Evolutionary conservation across 2,888 invertebrate genomes (phyloP).

Genomic region (Junonia oenone): DNA sequence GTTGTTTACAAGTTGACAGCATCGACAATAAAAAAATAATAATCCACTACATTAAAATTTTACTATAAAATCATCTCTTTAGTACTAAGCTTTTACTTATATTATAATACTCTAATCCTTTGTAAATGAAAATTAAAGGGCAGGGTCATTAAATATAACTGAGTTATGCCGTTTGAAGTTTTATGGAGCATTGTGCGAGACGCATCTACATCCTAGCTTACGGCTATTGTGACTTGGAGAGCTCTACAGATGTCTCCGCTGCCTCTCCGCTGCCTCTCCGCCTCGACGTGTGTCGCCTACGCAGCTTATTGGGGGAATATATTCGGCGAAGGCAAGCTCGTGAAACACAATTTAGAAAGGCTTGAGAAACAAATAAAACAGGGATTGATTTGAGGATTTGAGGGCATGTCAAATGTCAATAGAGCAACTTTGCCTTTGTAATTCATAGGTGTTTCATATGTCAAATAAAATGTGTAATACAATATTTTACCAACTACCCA

Average conservation of each 20-base stretch:
- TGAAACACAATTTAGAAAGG: not conserved
- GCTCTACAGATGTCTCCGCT: slow-evolving; percentile 43
- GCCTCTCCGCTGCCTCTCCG: slow-evolving; percentile 34
- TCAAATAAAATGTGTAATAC: no score
- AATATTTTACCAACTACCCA: no score
- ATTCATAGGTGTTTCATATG: no score
- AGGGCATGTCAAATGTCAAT: not conserved
- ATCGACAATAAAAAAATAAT: not conserved
- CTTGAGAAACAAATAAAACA: slow-evolving; percentile 4
- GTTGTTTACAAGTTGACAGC: not conserved
- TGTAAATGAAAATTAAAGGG: slow-evolving; percentile 16
- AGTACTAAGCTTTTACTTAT: not conserved
- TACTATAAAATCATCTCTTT: not conserved
- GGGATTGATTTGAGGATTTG: not conserved
- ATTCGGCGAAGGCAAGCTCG: slow-evolving; percentile 2
- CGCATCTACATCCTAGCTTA: slow-evolving; percentile 26
- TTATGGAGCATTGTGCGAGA: slow-evolving; percentile 22
- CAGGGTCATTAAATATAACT: slow-evolving; percentile 25
- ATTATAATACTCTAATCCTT: slow-evolving; percentile 10
- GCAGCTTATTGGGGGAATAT: slow-evolving; percentile 33
- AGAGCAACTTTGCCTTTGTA: not conserved
- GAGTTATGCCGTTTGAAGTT: slow-evolving; percentile 25
- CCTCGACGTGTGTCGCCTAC: slow-evolving; percentile 37
- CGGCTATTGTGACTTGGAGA: slow-evolving; percentile 37
- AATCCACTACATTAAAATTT: not conserved